These are phyloP conservation scores for Dastarcus helophoroides DNA, from an alignment of 2,888 invertebrate species.

Conservation along the genomic window DNA sequence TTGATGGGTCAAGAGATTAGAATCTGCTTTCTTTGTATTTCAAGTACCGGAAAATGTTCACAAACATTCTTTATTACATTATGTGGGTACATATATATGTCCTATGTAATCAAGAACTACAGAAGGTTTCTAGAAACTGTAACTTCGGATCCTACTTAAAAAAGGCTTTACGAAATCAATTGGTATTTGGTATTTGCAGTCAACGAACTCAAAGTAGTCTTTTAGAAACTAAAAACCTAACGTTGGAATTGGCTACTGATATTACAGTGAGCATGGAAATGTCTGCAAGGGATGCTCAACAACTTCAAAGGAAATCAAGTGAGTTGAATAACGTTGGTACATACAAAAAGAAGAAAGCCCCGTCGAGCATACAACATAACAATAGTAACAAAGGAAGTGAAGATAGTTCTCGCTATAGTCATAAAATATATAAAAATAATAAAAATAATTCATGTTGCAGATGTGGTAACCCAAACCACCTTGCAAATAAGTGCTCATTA, in stretches of 20 bases:
- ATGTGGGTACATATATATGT: constrained; percentile 7
- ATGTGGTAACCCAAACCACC: neutral
- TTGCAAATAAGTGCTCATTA: constrained; percentile 4
- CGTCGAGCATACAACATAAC: too few species aligned
- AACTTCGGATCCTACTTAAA: constrained; percentile 18
- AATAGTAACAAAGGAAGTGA: too few species aligned
- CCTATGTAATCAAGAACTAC: constrained; percentile 9
- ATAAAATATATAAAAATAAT: neutral
- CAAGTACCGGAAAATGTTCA: neutral
- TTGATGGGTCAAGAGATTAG: constrained; percentile 6
- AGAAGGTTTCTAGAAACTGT: constrained; percentile 14
- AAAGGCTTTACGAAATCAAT: constrained; percentile 19
- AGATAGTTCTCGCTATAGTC: neutral
- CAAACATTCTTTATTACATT: constrained; percentile 5
- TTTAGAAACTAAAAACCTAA: constrained; percentile 16
- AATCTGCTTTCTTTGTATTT: constrained; percentile 6
- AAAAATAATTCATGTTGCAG: constrained; percentile 1
- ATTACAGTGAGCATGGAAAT: constrained; percentile 16
- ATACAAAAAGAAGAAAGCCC: constrained; percentile 1
- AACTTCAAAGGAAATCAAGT: constrained; percentile 2
- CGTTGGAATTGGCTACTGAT: constrained; percentile 14
- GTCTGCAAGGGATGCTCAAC: constrained; percentile 13
- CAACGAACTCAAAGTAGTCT: constrained; percentile 16
- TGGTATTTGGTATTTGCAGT: constrained; percentile 18
- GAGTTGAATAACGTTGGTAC: neutral